Percentiles rank a stretch among this genome's conserved stretches.
Conservation (phyloP, 2,797 vertebrate genomes). For the Pampus argenteus region DNA sequence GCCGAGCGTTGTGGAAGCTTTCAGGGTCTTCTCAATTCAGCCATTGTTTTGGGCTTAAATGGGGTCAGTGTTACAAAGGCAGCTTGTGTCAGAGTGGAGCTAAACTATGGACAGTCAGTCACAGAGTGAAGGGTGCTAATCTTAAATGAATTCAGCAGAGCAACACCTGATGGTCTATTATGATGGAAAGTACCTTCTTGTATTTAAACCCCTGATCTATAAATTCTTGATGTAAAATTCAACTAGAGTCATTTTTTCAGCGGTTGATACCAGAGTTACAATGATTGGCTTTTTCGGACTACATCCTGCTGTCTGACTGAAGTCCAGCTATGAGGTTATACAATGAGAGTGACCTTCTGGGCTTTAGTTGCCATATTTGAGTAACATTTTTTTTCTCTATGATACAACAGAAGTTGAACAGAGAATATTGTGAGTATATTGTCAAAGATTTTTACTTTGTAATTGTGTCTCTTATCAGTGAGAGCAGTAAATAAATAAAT, state of each 20-base stretch:
- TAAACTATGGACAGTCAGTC: constrained; percentile 21
- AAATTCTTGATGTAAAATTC: background rate
- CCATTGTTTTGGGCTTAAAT: constrained; percentile 68
- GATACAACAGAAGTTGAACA: too few relatives aligned
- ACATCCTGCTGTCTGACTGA: constrained; percentile 17
- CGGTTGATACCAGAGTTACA: background rate
- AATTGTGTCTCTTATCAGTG: background rate
- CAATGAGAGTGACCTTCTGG: background rate
- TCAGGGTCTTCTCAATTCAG: constrained; percentile 54
- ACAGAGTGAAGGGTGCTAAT: constrained; percentile 40
- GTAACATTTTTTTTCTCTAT: constrained; percentile 10
- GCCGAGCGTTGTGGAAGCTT: constrained; percentile 31
- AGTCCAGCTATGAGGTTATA: constrained; percentile 4
- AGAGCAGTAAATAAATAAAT: constrained; percentile 13
- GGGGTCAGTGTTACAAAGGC: constrained; percentile 76
- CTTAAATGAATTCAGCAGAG: constrained; percentile 41
- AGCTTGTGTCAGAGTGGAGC: constrained; percentile 46
- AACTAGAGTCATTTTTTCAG: background rate
- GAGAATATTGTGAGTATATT: background rate
- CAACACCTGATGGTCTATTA: constrained; percentile 16
- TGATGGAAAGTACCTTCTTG: constrained; percentile 37
- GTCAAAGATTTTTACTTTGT: constrained; percentile 7
- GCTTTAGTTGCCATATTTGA: background rate
- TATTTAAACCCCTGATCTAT: too few relatives aligned
- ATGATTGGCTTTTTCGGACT: background rate